A percentile compares a stretch with the other conserved stretches of the same genome.
These are phyloP conservation scores for Acanthosepion pharaonis DNA, from an alignment of 2,888 invertebrate genomes.

Conservation along the genomic window DNA sequence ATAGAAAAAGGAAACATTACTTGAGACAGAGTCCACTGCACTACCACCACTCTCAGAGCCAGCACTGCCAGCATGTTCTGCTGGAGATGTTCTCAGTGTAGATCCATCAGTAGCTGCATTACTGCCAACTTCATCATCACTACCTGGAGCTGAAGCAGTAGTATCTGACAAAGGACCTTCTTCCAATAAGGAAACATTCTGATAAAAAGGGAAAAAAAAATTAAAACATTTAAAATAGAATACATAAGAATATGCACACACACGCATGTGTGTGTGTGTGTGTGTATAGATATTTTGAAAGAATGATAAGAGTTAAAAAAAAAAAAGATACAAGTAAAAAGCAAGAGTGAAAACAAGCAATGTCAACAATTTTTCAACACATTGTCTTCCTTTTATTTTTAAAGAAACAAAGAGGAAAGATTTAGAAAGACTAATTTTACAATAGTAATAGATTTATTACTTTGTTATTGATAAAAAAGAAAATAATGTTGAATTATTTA, in stretches of 20 bases:
- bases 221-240: background rate
- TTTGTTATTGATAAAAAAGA: too few relatives aligned
- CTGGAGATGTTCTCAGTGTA: constrained; percentile 88
- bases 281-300: background rate
- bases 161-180: constrained; percentile 85
- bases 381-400: too few relatives aligned
- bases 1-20: constrained; percentile 79
- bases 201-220: constrained; percentile 35
- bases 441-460: too few relatives aligned
- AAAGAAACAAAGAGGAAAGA: too few relatives aligned
- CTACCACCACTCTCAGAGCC: constrained; percentile 88
- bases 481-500: too few relatives aligned
- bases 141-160: constrained; percentile 89
- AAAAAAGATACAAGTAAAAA: too few relatives aligned
- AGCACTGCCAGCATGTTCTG: constrained; percentile 79
- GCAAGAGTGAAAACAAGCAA: background rate
- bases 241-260: background rate
- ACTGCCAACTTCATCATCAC: constrained; percentile 91
- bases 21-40: constrained; percentile 89
- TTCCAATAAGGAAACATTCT: constrained; percentile 69
- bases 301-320: background rate
- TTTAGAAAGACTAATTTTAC: too few relatives aligned
- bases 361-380: background rate
- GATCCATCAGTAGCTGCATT: constrained; percentile 96
- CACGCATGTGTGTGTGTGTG: background rate